Conservation (phyloP, 2,113 vertebrate genomes). For the Coptodon bakossiorum region DNA sequence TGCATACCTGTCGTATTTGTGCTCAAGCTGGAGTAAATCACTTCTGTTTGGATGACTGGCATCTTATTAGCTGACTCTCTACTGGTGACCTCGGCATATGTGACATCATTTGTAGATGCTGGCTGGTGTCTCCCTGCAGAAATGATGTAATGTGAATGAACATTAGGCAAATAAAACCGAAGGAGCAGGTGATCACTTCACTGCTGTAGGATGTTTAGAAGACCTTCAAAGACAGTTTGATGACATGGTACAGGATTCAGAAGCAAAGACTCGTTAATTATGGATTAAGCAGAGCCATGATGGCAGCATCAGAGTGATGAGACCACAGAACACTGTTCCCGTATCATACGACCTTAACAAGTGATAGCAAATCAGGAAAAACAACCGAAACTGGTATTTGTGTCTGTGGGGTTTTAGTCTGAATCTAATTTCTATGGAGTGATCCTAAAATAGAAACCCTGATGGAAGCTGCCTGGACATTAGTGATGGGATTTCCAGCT, state of each 20-base stretch:
- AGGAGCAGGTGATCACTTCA: neutral
- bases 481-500: too few species aligned
- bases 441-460: fast-evolving
- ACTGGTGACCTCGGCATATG: fast-evolving
- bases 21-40: neutral
- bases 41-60: neutral
- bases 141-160: fast-evolving
- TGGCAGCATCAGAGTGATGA: neutral
- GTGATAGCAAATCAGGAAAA: neutral
- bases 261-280: neutral
- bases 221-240: fast-evolving
- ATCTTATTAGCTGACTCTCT: neutral
- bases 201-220: neutral
- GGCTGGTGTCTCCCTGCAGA: fast-evolving
- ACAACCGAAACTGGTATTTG: fast-evolving
- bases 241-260: neutral
- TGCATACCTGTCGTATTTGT: neutral
- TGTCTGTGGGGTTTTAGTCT: neutral
- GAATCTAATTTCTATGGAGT: neutral
- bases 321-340: fast-evolving
- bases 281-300: neutral
- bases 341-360: neutral
- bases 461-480: neutral
- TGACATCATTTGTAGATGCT: neutral
- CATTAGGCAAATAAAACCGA: neutral